These are phyloP conservation scores for Nothobranchius furzeri DNA, from an alignment of 2,113 vertebrate genomes.

Conservation along the genomic window DNA sequence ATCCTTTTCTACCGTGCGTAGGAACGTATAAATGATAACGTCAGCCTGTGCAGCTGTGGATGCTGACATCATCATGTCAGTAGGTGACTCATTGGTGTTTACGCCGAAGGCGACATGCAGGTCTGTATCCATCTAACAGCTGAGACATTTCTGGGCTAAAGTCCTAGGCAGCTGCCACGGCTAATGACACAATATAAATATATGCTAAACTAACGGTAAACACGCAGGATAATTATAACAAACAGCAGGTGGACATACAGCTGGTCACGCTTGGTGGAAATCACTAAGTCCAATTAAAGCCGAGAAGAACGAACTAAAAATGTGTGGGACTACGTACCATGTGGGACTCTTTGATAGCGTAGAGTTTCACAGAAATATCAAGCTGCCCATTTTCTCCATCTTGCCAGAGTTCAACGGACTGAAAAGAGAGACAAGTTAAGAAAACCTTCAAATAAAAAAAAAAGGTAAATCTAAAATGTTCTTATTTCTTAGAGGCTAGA, in stretches of 20 bases:
- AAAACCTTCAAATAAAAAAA: not conserved
- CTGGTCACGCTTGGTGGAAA: not conserved
- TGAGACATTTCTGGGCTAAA: not conserved
- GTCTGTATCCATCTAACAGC: not conserved
- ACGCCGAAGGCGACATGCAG: too few relatives aligned
- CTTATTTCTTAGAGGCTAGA: too few relatives aligned
- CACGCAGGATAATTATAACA: not conserved
- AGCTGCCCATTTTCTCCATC: conserved; percentile 83
- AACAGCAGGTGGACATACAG: not conserved
- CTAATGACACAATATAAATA: not conserved
- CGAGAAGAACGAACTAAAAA: not conserved
- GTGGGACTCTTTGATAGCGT: conserved; percentile 86
- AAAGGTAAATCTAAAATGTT: too few relatives aligned
- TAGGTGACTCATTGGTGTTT: too few relatives aligned
- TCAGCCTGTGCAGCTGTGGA: too few relatives aligned
- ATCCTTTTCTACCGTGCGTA: too few relatives aligned
- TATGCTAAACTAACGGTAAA: not conserved
- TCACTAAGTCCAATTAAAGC: not conserved
- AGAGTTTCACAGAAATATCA: conserved; percentile 83
- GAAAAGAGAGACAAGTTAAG: conserved; percentile 25
- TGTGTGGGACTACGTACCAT: conserved; percentile 78
- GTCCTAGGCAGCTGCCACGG: not conserved
- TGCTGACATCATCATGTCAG: too few relatives aligned
- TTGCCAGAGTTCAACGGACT: conserved; percentile 87
- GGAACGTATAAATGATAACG: not conserved